Percentiles rank a stretch among this genome's conserved stretches.
Conservation (phyloP, 2,797 vertebrate species). For the Sebastes steindachneri region DNA sequence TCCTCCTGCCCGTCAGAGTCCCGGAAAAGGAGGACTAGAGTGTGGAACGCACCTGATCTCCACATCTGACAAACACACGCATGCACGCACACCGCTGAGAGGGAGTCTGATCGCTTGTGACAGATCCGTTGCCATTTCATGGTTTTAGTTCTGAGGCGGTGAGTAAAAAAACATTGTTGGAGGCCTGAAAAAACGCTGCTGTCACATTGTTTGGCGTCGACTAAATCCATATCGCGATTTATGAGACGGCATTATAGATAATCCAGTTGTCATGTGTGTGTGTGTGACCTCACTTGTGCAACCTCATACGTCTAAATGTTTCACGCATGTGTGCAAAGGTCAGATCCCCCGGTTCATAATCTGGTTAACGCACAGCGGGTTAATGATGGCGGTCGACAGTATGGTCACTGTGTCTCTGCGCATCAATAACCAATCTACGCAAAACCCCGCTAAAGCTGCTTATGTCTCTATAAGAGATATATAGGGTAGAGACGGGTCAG, state of each 20-base stretch:
- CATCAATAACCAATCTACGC: conserved; percentile 40
- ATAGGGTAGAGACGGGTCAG: background rate
- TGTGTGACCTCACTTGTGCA: background rate
- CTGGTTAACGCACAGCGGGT: background rate
- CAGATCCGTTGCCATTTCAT: conserved; percentile 54
- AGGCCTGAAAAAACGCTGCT: conserved; percentile 4
- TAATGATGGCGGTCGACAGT: conserved; percentile 17
- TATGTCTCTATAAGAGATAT: conserved; percentile 10
- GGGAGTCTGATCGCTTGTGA: conserved; percentile 49
- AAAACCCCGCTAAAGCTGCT: conserved; percentile 35
- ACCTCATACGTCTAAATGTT: background rate
- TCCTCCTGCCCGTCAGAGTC: conserved; percentile 6
- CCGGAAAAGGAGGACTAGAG: conserved; percentile 27
- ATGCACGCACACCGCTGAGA: background rate
- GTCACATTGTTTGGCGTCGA: conserved; percentile 23
- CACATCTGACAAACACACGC: conserved; percentile 45
- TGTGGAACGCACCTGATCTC: conserved; percentile 52
- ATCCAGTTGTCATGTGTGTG: conserved; percentile 11
- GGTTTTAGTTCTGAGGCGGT: conserved; percentile 29
- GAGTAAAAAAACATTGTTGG: background rate
- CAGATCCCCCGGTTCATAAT: conserved; percentile 20
- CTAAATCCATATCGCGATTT: conserved; percentile 40
- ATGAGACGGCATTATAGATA: conserved; percentile 22
- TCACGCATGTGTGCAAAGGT: conserved; percentile 30
- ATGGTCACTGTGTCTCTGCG: background rate